Conservation (phyloP, 2,888 invertebrate species). For the Drosophila quinaria region DNA sequence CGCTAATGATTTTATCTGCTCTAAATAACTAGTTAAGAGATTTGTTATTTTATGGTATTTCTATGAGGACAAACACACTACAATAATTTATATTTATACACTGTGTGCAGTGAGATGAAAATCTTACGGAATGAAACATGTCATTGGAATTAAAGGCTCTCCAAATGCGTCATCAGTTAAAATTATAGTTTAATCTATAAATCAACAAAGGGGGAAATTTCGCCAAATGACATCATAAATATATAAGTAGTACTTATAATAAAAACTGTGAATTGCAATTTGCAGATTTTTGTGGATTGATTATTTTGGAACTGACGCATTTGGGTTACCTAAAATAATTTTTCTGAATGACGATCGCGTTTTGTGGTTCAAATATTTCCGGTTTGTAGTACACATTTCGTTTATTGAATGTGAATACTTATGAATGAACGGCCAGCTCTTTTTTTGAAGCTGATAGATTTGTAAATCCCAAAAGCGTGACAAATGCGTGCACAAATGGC, state of each 20-base stretch:
- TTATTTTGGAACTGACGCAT: neutral
- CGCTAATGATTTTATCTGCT: neutral
- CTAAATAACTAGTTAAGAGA: neutral
- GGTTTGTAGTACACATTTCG: slow-evolving; percentile 3
- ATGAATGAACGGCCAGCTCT: slow-evolving; percentile 24
- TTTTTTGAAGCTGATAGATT: neutral
- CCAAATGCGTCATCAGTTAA: slow-evolving; percentile 1
- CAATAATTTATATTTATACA: neutral
- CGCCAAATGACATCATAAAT: slow-evolving; percentile 13
- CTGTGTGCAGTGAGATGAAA: slow-evolving; percentile 1
- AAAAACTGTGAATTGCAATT: neutral
- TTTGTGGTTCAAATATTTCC: slow-evolving; percentile 6
- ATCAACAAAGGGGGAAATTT: slow-evolving; percentile 19
- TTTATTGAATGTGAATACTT: slow-evolving; percentile 3
- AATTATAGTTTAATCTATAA: neutral
- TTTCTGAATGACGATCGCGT: neutral
- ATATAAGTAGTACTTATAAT: neutral
- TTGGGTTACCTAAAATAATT: neutral
- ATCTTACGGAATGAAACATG: slow-evolving; percentile 10
- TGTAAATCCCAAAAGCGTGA: slow-evolving; percentile 16
- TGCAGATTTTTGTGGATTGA: neutral
- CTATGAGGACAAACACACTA: neutral
- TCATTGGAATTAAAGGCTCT: slow-evolving; percentile 12
- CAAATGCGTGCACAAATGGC: slow-evolving; percentile 14
- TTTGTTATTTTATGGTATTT: neutral